Conservation (phyloP, 1,140 invertebrate species). For the Zelostemma sp. region DNA sequence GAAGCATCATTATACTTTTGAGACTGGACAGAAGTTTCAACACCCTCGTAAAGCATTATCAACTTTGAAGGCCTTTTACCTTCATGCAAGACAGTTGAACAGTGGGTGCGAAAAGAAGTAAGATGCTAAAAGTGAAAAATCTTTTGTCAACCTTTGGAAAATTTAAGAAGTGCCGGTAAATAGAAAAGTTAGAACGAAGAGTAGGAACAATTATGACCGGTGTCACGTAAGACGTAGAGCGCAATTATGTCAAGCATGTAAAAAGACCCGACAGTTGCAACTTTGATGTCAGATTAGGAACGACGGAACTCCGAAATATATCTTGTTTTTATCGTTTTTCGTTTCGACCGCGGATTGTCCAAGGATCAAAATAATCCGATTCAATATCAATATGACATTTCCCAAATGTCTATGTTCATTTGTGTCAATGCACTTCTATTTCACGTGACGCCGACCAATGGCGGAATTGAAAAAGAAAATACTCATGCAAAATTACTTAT, state of each 20-base stretch:
- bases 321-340: no score
- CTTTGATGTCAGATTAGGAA: neutral
- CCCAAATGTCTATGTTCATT: no score
- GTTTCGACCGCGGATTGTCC: no score
- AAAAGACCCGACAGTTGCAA: neutral
- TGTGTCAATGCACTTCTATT: no score
- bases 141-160: conserved; percentile 34
- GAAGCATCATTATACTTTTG: conserved; percentile 24
- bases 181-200: conserved; percentile 2
- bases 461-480: no score
- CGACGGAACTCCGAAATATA: no score
- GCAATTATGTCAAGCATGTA: conserved; percentile 8
- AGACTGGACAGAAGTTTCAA: conserved; percentile 16
- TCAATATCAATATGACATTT: neutral
- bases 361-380: neutral
- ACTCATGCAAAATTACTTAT: no score
- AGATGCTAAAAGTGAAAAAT: conserved; percentile 1
- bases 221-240: neutral
- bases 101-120: conserved; percentile 2
- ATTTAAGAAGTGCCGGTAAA: conserved; percentile 48
- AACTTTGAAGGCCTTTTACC: conserved; percentile 7
- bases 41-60: conserved; percentile 3
- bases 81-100: conserved; percentile 12
- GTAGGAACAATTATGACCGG: conserved; percentile 3
- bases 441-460: no score